Conservation (phyloP, 2,888 invertebrate species). For the Prosopocoilus inquinatus region DNA sequence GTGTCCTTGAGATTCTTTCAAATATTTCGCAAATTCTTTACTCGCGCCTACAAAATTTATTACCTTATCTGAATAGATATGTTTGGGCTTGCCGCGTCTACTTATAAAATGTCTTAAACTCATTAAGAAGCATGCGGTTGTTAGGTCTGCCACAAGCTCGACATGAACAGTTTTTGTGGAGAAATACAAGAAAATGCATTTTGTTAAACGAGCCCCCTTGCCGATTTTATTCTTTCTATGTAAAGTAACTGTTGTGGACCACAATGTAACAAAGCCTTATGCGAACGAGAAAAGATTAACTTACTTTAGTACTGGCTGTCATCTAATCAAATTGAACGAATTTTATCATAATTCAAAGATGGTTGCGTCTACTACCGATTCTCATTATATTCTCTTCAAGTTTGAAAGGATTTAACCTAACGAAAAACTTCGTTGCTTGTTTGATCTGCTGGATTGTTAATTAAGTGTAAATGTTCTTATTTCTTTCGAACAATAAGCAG, state of each 20-base stretch:
- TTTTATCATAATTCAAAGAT: slow-evolving; percentile 5
- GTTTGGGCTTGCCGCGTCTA: slow-evolving; percentile 29
- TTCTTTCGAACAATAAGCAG: no score
- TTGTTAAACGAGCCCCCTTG: slow-evolving; percentile 14
- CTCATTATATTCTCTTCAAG: slow-evolving; percentile 8
- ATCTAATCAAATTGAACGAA: slow-evolving; percentile 6
- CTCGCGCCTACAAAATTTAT: slow-evolving; percentile 38
- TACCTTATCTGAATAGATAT: slow-evolving; percentile 37
- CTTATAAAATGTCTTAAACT: slow-evolving; percentile 36
- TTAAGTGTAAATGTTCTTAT: no score
- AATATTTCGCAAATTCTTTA: slow-evolving; percentile 18
- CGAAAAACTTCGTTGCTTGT: not conserved
- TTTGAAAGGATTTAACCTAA: slow-evolving; percentile 9
- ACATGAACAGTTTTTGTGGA: slow-evolving; percentile 38
- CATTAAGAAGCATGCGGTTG: slow-evolving; percentile 36
- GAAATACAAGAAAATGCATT: slow-evolving; percentile 36
- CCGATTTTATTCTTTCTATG: slow-evolving; percentile 12
- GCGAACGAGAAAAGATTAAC: no score
- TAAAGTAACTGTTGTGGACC: slow-evolving; percentile 6
- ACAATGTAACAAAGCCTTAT: slow-evolving; percentile 3
- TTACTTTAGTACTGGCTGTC: slow-evolving; percentile 4
- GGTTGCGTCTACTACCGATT: slow-evolving; percentile 6
- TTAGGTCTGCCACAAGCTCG: slow-evolving; percentile 36
- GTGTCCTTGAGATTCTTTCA: no score
- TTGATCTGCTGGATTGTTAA: no score